Percentiles rank a stretch among this genome's conserved stretches.
Evolutionary conservation across 2,888 invertebrate genomes (phyloP).

Genomic region (Mamestra brassicae): DNA sequence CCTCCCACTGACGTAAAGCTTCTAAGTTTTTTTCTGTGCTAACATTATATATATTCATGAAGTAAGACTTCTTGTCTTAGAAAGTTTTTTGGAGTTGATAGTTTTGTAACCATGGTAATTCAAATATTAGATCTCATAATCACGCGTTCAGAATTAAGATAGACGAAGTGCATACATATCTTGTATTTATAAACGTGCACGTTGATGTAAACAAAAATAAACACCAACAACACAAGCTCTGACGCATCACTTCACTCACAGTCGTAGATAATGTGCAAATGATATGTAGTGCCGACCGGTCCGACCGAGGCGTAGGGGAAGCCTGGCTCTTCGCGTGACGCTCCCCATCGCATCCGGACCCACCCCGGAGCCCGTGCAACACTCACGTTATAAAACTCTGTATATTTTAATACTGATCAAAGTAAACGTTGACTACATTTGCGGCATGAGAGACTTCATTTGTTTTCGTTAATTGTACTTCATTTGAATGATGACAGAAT

Average conservation of each 20-base stretch:
- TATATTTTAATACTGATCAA: slow-evolving; percentile 61
- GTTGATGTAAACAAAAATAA: neutral
- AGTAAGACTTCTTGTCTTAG: no score
- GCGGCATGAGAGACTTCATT: slow-evolving; percentile 17
- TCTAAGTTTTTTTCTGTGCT: no score
- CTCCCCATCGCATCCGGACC: slow-evolving; percentile 53
- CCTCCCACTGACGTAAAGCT: no score
- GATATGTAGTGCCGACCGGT: slow-evolving; percentile 60
- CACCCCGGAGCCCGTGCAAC: slow-evolving; percentile 51
- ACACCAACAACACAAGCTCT: neutral
- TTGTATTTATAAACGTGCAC: neutral
- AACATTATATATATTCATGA: no score
- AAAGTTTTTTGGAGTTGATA: no score
- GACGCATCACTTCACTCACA: slow-evolving; percentile 42
- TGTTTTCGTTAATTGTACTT: slow-evolving; percentile 2
- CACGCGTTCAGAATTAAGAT: no score
- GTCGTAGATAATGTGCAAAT: slow-evolving; percentile 61
- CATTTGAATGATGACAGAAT: neutral
- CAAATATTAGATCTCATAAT: no score
- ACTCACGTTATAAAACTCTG: slow-evolving; percentile 51
- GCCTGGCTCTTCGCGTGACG: slow-evolving; percentile 56
- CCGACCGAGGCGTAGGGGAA: slow-evolving; percentile 49
- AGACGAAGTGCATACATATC: no score
- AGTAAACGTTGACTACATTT: slow-evolving; percentile 31
- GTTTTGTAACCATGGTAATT: no score